Conservation (phyloP, 2,113 vertebrate genomes). For the Nipponia nippon region DNA sequence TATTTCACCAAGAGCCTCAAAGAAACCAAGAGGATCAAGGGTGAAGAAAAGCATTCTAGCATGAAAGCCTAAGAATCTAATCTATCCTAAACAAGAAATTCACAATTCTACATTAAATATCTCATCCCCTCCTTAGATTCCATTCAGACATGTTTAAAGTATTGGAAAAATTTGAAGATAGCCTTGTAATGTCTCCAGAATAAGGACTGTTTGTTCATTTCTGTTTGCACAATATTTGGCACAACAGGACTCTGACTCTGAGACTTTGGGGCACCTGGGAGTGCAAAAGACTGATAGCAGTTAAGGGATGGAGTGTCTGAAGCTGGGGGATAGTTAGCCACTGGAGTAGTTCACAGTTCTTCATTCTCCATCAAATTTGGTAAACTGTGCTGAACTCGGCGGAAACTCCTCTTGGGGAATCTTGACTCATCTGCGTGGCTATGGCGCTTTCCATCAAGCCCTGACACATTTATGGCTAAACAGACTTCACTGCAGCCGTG, state of each 20-base stretch:
- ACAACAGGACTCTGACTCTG: not conserved
- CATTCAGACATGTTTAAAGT: not conserved
- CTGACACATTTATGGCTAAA: conserved; percentile 12
- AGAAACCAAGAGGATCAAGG: not conserved
- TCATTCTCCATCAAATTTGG: not conserved
- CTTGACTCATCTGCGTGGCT: not conserved
- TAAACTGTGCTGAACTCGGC: not conserved
- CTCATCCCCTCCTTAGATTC: not conserved
- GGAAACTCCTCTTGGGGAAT: not conserved
- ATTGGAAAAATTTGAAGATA: not conserved
- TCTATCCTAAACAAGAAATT: not conserved
- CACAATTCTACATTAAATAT: not conserved
- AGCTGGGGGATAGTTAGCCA: not conserved
- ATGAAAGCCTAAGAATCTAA: not conserved
- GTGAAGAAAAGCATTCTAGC: not conserved
- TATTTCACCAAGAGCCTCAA: not conserved
- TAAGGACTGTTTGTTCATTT: not conserved
- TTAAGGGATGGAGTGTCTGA: not conserved
- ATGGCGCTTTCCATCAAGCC: not conserved
- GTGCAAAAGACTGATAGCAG: not conserved
- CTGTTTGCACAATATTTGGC: not conserved
- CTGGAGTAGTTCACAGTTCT: not conserved
- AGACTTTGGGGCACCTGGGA: not conserved
- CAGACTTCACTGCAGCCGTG: not conserved
- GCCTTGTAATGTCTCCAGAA: not conserved